These are phyloP conservation scores for Tetranychus cinnabarinus DNA, from an alignment of 1,140 invertebrate species.

Conservation along the genomic window DNA sequence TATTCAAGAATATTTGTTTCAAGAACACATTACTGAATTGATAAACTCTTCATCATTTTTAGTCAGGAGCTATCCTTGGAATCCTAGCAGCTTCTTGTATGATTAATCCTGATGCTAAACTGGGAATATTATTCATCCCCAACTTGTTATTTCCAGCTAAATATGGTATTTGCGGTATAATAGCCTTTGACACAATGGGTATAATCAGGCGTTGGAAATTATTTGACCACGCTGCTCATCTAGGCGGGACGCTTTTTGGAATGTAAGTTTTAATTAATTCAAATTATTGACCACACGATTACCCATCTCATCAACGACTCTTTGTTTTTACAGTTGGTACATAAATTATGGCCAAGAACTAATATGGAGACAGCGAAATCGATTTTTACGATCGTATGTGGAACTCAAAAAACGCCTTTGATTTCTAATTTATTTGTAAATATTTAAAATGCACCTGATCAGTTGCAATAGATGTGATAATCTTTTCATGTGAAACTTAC, in stretches of 20 bases:
- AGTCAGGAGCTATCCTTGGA: constrained; percentile 84
- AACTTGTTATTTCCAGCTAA: constrained; percentile 61
- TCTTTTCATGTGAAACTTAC: too few species aligned
- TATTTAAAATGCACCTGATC: too few species aligned
- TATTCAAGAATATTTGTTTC: neutral
- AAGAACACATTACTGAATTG: too few species aligned
- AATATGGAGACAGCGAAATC: neutral
- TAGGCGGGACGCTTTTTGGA: constrained; percentile 74
- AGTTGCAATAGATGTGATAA: too few species aligned
- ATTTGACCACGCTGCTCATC: constrained; percentile 93
- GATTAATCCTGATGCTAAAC: constrained; percentile 51
- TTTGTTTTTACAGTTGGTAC: neutral
- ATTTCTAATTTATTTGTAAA: too few species aligned
- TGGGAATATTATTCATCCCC: constrained; percentile 75
- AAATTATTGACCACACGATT: neutral
- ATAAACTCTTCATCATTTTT: constrained; percentile 6
- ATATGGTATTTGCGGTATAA: constrained; percentile 52
- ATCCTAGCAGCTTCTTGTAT: constrained; percentile 64
- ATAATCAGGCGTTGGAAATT: constrained; percentile 65
- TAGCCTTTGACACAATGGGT: constrained; percentile 54
- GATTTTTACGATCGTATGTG: too few species aligned
- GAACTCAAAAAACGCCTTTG: too few species aligned
- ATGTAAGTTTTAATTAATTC: constrained; percentile 35
- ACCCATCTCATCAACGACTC: neutral
- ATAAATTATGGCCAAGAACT: neutral